Percentiles rank a stretch among this genome's conserved stretches.
These are phyloP conservation scores for Dynastes grantii DNA, from an alignment of 2,888 invertebrate genomes.

Conservation along the genomic window DNA sequence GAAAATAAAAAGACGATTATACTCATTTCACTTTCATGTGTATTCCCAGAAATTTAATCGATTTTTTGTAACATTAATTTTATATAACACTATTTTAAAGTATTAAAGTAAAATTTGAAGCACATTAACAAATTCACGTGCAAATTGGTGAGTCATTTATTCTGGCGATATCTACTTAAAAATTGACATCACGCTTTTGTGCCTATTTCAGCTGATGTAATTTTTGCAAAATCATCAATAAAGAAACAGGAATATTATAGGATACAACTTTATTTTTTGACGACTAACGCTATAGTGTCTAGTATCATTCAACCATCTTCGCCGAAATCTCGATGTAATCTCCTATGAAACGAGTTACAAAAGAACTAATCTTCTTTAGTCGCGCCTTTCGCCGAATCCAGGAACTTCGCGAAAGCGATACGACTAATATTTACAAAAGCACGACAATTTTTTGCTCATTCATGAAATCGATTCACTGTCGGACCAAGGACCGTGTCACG, in stretches of 20 bases:
- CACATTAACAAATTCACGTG: no score
- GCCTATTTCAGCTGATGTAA: no score
- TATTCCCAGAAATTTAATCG: no score
- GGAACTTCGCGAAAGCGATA: constrained; percentile 18
- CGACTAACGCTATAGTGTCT: neutral
- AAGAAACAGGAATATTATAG: neutral
- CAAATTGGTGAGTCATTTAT: no score
- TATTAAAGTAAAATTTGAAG: no score
- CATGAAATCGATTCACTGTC: constrained; percentile 22
- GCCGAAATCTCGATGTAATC: constrained; percentile 10
- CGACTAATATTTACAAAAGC: constrained; percentile 23
- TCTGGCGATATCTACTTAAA: no score
- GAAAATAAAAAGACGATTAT: no score
- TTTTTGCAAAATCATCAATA: neutral
- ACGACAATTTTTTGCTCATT: constrained; percentile 29
- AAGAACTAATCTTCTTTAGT: constrained; percentile 28
- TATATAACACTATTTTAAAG: no score
- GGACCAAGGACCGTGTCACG: constrained; percentile 9
- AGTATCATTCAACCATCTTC: neutral
- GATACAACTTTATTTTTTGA: neutral
- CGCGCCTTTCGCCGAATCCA: constrained; percentile 5
- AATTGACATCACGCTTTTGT: no score
- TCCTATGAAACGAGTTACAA: constrained; percentile 15
- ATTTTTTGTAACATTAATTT: no score
- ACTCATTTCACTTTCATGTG: no score